phyloP scores from a whole-genome alignment of 2,797 vertebrate species.

The Rhinatrema bivittatum region DNA sequence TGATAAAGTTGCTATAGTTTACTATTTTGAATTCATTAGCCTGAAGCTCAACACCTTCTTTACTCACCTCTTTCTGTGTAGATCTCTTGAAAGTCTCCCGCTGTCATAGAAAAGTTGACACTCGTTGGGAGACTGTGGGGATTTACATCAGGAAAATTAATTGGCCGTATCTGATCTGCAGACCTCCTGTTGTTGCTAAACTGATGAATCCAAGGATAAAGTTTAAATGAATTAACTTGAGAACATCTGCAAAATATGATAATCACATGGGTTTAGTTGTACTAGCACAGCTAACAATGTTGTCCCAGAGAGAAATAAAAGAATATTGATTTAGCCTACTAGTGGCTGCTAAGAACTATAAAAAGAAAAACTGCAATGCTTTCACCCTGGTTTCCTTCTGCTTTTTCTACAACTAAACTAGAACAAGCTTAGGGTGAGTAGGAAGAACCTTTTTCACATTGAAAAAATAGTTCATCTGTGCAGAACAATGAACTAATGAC shows the following conservation, averaged over 20 bases:
- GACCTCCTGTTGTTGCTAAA: conserved; percentile 97
- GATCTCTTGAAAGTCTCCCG: conserved; percentile 95
- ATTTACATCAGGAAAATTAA: conserved; percentile 90
- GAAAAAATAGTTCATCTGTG: too few species aligned
- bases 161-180: conserved; percentile 84
- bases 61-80: conserved; percentile 83
- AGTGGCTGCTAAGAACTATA: too few species aligned
- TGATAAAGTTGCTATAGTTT: too few species aligned
- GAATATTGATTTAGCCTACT: not conserved
- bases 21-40: too few species aligned
- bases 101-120: conserved; percentile 96
- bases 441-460: too few species aligned
- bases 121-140: conserved; percentile 82
- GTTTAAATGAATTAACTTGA: conserved; percentile 78
- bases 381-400: too few species aligned
- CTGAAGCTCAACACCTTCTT: too few species aligned
- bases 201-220: conserved; percentile 98
- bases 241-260: conserved; percentile 80
- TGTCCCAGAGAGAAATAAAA: not conserved
- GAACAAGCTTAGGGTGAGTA: too few species aligned
- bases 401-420: too few species aligned
- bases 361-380: too few species aligned
- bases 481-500: too few species aligned
- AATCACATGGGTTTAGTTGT: conserved; percentile 28
- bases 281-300: too few species aligned